Evolutionary conservation across 2,888 invertebrate genomes (phyloP).

Genomic region (Oscheius myriophilus): DNA sequence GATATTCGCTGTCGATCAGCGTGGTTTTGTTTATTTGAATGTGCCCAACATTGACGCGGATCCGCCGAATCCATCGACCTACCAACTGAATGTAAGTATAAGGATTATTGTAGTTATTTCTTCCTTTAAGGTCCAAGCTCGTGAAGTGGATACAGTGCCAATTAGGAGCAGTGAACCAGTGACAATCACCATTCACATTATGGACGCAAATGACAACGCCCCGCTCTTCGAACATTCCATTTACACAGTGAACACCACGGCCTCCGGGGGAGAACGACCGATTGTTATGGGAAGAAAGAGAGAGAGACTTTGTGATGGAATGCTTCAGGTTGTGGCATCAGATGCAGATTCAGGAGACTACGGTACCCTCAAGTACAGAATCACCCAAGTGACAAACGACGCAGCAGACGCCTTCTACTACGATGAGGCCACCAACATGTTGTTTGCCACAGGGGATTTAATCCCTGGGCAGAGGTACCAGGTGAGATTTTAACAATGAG

Average conservation of each 20-base stretch:
- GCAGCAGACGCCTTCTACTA: slow-evolving; percentile 64
- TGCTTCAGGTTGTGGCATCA: slow-evolving; percentile 52
- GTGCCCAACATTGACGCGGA: slow-evolving; percentile 66
- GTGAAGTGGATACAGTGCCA: slow-evolving; percentile 69
- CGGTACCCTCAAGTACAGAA: slow-evolving; percentile 58
- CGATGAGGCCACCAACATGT: slow-evolving; percentile 56
- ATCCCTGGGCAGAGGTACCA: slow-evolving; percentile 64
- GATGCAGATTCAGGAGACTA: slow-evolving; percentile 64
- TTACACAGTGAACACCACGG: slow-evolving; percentile 65
- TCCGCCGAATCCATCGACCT: slow-evolving; percentile 63
- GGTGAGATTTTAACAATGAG: slow-evolving; percentile 32
- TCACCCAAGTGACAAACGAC: slow-evolving; percentile 65
- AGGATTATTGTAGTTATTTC: background rate
- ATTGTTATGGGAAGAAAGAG: slow-evolving; percentile 43
- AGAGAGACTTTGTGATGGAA: background rate
- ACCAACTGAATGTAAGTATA: slow-evolving; percentile 63
- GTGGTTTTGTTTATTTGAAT: slow-evolving; percentile 69
- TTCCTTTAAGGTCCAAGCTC: slow-evolving; percentile 63
- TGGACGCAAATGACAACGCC: slow-evolving; percentile 68
- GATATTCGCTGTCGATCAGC: slow-evolving; percentile 70
- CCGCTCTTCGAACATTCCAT: slow-evolving; percentile 63
- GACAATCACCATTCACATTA: slow-evolving; percentile 67
- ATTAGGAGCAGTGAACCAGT: slow-evolving; percentile 64
- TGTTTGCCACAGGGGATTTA: slow-evolving; percentile 61
- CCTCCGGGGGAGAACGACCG: slow-evolving; percentile 47